Conservation (phyloP, 2,888 invertebrate species). For the Dioctria rufipes region DNA sequence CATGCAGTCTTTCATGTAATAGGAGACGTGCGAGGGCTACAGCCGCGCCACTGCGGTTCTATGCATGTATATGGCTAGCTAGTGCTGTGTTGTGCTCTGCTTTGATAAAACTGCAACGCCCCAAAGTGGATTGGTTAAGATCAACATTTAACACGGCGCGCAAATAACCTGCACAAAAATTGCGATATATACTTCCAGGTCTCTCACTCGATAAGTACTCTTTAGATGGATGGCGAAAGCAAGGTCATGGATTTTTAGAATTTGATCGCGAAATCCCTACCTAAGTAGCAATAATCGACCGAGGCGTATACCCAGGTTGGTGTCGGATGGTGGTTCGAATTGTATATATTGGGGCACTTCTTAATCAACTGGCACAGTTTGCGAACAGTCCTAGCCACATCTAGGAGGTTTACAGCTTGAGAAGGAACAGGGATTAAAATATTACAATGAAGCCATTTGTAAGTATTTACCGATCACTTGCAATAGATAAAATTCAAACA, state of each 20-base stretch:
- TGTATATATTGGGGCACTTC: conserved; percentile 70
- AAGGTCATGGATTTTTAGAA: conserved; percentile 61
- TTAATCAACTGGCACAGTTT: conserved; percentile 70
- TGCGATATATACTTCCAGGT: conserved; percentile 51
- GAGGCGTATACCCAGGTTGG: conserved; percentile 16
- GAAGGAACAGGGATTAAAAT: conserved; percentile 53
- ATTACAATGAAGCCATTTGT: conserved; percentile 69
- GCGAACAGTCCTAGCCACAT: conserved; percentile 72
- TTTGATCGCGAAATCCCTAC: conserved; percentile 59
- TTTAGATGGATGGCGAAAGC: conserved; percentile 60
- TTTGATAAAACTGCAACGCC: conserved; percentile 32
- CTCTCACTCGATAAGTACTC: conserved; percentile 44
- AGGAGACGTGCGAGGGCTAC: conserved; percentile 39
- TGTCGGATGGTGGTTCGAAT: conserved; percentile 52
- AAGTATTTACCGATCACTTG: conserved; percentile 63
- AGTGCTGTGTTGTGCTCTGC: neutral
- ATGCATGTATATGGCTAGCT: neutral
- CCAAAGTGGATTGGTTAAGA: conserved; percentile 27
- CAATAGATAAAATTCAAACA: neutral
- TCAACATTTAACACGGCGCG: conserved; percentile 31
- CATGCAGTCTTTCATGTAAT: conserved; percentile 43
- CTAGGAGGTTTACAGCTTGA: conserved; percentile 70
- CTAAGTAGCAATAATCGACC: conserved; percentile 20
- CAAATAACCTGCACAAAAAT: conserved; percentile 44
- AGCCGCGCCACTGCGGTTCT: neutral